Percentiles rank a stretch among this genome's conserved stretches.
Evolutionary conservation across 2,888 invertebrate genomes (phyloP).

Genomic region (Rapana venosa): DNA sequence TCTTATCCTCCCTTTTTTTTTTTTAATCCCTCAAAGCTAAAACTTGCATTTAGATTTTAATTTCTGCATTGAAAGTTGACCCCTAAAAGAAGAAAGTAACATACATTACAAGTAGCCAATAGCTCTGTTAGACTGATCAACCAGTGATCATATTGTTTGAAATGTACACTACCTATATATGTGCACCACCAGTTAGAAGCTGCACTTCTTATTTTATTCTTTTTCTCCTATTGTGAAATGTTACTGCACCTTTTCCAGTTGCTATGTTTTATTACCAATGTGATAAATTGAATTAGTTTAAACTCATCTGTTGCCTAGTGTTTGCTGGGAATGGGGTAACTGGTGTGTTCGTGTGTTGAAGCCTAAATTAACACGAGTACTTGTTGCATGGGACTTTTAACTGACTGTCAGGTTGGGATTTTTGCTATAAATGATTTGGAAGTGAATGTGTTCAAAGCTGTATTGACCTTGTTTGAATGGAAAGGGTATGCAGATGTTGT

Average conservation of each 20-base stretch:
- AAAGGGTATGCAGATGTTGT: slow-evolving; percentile 1
- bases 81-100: background rate
- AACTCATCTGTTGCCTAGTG: background rate
- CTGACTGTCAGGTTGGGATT: background rate
- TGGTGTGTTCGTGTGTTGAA: background rate
- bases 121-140: background rate
- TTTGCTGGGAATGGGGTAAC: background rate
- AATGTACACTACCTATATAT: no score
- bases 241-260: background rate
- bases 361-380: background rate
- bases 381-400: slow-evolving; percentile 11
- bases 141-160: background rate
- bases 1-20: no score
- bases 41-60: no score
- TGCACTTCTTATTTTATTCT: background rate
- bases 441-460: background rate
- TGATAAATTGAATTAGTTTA: background rate
- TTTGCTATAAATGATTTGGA: background rate
- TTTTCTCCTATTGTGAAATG: background rate
- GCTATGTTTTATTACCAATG: background rate
- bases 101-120: background rate
- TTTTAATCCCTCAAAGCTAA: no score
- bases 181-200: background rate
- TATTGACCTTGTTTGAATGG: background rate
- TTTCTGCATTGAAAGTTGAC: background rate